Evolutionary conservation across 2,113 vertebrate species (phyloP), one percentile per base, ranked within the genome.

Genomic region (Noctilio leporinus): DNA sequence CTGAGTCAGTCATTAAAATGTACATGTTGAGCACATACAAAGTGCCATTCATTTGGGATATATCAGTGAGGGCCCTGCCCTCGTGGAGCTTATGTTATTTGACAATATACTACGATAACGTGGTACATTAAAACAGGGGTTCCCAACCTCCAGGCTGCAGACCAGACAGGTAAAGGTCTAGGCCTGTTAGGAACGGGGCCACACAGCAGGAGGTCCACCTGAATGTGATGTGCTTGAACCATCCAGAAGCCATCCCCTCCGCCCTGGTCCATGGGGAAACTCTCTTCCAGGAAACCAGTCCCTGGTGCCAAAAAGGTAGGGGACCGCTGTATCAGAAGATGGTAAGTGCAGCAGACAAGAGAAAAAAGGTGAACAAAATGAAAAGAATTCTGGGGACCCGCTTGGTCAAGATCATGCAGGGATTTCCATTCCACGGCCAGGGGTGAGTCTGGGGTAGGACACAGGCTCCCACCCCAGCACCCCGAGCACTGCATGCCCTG

Each of bases 401-500:
- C 20, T n/a, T n/a, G n/a, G n/a, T n/a, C n/a, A n/a, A n/a, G n/a
- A n/a, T n/a, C n/a, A n/a, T n/a, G n/a, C n/a, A n/a, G n/a, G n/a
- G n/a, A n/a, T n/a, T n/a, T n/a, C n/a, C n/a, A n/a, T n/a, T n/a
- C n/a, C n/a, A n/a, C n/a, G n/a, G n/a, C n/a, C n/a, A n/a, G n/a
- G n/a, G n/a, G n/a, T 19, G 17, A 40, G n/a, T 10, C 22, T 24
- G 62, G 62, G n/a, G n/a, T 4, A 35, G 38, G 69, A 15, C 8
- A 9, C 14, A 43, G 43, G 53, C 55, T 51, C 69, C 87, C 33
- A 10, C 20, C 0, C 38, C 38, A 1, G 26, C 11, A 10, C 10
- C 33, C 40, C 10, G 15, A 40, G 26, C 12, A 22, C 22, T 4
- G 4, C 0, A 0, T 53, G 30, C 78, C 73, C 69, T 20, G 0